These are phyloP conservation scores for Anagyrus pseudococci DNA, from an alignment of 2,888 invertebrate genomes.

Conservation along the genomic window DNA sequence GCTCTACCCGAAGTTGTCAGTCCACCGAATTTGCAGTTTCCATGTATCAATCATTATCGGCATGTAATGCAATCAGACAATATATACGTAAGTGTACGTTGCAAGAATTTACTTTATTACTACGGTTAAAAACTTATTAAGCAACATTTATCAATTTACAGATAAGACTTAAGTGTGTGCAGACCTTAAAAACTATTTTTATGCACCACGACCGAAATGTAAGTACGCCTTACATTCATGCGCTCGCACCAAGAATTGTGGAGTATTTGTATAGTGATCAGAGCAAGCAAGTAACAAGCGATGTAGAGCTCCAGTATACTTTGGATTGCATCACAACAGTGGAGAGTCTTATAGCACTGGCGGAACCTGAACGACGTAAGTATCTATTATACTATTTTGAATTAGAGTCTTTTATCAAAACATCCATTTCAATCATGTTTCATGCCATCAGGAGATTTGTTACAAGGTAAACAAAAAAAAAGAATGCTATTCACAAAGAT, in stretches of 20 bases:
- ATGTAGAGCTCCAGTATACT: conserved; percentile 74
- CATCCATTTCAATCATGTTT: conserved; percentile 43
- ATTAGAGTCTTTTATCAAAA: conserved; percentile 9
- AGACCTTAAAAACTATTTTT: conserved; percentile 80
- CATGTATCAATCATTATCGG: conserved; percentile 90
- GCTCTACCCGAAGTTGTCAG: conserved; percentile 79
- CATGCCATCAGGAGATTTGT: conserved; percentile 64
- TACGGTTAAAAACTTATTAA: background rate
- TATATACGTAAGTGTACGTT: conserved; percentile 62
- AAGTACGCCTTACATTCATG: conserved; percentile 81
- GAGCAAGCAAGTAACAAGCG: conserved; percentile 68
- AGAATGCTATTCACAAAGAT: conserved; percentile 3
- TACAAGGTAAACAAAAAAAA: conserved; percentile 64
- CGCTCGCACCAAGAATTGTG: conserved; percentile 79
- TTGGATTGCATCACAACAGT: conserved; percentile 77
- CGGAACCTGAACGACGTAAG: conserved; percentile 82
- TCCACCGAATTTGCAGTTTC: conserved; percentile 85
- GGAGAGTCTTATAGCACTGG: conserved; percentile 76
- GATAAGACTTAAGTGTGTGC: conserved; percentile 80
- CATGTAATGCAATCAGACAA: conserved; percentile 78
- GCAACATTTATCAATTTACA: conserved; percentile 49
- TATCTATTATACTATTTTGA: conserved; percentile 22
- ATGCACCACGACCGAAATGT: conserved; percentile 73
- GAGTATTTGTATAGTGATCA: conserved; percentile 75
- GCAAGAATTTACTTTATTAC: conserved; percentile 15